Percentiles rank a stretch among this genome's conserved stretches.
These are phyloP conservation scores for Stictonetta naevosa DNA, from an alignment of 2,113 vertebrate species.

Conservation along the genomic window DNA sequence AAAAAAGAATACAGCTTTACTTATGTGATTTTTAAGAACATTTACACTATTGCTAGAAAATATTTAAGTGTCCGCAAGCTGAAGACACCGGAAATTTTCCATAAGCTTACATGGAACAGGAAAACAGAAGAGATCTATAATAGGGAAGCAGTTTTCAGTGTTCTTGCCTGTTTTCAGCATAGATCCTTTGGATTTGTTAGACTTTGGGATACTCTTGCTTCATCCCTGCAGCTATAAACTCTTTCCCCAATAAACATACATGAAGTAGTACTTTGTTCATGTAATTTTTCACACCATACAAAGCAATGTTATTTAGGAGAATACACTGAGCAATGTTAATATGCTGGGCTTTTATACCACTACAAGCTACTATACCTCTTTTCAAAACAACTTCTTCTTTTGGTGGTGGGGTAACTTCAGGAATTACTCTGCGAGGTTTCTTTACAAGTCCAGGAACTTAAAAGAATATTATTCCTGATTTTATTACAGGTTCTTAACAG, in stretches of 20 bases:
- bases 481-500: slow-evolving; percentile 43
- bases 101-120: background rate
- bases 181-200: background rate
- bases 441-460: slow-evolving; percentile 81
- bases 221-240: background rate
- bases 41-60: background rate
- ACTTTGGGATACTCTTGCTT: background rate
- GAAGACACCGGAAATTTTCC: background rate
- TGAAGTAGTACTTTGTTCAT: background rate
- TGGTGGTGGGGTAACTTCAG: slow-evolving; percentile 79
- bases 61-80: background rate
- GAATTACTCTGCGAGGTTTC: slow-evolving; percentile 82
- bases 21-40: background rate
- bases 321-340: background rate
- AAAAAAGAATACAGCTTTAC: background rate
- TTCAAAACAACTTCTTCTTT: slow-evolving; percentile 85
- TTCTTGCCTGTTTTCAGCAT: background rate
- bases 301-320: background rate
- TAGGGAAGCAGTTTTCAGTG: background rate
- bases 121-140: background rate
- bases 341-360: background rate
- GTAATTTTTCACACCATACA: background rate
- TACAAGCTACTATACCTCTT: slow-evolving; percentile 77
- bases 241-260: background rate
- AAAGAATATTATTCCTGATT: slow-evolving; percentile 77